Percentiles rank a stretch among this genome's conserved stretches.
Conservation (phyloP, 2,797 vertebrate genomes). For the Champsocephalus esox region DNA sequence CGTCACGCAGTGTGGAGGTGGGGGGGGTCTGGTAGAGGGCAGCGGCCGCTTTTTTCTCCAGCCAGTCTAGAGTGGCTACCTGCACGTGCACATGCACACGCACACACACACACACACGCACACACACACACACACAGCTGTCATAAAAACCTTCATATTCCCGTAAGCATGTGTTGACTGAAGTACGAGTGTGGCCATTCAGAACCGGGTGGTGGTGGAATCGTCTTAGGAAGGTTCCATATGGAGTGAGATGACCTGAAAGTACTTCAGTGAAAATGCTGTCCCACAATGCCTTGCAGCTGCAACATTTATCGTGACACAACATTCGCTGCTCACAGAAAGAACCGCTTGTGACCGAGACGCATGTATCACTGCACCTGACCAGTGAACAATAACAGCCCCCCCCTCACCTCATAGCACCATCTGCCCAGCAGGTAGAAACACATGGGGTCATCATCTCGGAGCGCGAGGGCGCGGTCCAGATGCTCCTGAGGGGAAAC, state of each 20-base stretch:
- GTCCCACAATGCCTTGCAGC: too few species aligned
- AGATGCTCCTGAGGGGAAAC: slow-evolving; percentile 78
- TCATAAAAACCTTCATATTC: too few species aligned
- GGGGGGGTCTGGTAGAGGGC: slow-evolving; percentile 88
- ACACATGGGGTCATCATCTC: slow-evolving; percentile 80
- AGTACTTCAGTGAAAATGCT: too few species aligned
- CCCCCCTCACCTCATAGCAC: slow-evolving; percentile 81
- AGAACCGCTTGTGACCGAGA: too few species aligned
- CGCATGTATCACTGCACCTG: too few species aligned
- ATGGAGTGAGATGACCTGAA: too few species aligned
- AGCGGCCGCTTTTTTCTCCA: slow-evolving; percentile 91
- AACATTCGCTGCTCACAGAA: too few species aligned
- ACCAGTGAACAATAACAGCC: background rate
- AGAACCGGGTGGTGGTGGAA: background rate
- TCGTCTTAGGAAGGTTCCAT: too few species aligned
- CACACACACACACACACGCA: too few species aligned
- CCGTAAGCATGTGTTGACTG: background rate
- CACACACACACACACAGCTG: too few species aligned
- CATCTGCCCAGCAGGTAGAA: slow-evolving; percentile 85
- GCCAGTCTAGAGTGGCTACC: slow-evolving; percentile 91
- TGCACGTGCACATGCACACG: slow-evolving; percentile 55
- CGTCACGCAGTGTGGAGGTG: slow-evolving; percentile 87
- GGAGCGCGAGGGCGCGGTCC: slow-evolving; percentile 76
- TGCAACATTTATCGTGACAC: too few species aligned
- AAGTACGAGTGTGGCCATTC: too few species aligned